Base-by-base conservation (phyloP, 53 echinoderm and acorn worm genomes). In the Holothuria leucospilota region DNA sequence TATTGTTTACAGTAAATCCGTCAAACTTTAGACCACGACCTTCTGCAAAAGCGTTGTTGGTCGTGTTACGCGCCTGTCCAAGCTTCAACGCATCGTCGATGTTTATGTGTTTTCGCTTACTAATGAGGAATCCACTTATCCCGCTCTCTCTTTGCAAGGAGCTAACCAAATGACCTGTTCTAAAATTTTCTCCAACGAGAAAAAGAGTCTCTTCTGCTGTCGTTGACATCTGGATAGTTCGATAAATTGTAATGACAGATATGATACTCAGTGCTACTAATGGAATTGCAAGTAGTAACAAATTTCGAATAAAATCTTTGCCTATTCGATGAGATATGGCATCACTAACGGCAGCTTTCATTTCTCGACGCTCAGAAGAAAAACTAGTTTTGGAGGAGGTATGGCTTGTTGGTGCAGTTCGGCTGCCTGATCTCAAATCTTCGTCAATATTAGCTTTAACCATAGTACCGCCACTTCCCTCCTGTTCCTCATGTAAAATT, bases 61-160 rank as follows among this genome's bases (percentile, higher is more conserved):
- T 87, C 0, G 11, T 21, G 15, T 56, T 52, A 18, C 82, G 75
- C 3, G 51, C 41, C 10, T 38, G 70, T 38, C 25, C 39, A 16
- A 87, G 64, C 63, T 14, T 49, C 10, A 29, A 34, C 3, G 40
- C 68, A 24, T 61, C 62, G 4, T 26, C 41, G 18, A 68, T 63
- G 12, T 52, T 29, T 23, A 58, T 53, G 21, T 52, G 39, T 12
- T 41, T 23, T 25, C 84, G 66, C 16, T 34, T 27, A 51, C 90
- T 90, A 16, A 90, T 61, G 29, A 39, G 61, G 7, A 78, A 87
- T 14, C 72, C 87, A 6, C 82, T 87, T 56, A 91, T 20, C 1
- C 87, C 87, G 12, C 91, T 81, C 82, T 91, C 91, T 38, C 59
- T 82, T 51, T 91, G 91, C 39, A 91, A 42, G 20, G 86, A 29